A percentile compares a stretch with the other conserved stretches of the same genome.
These are phyloP conservation scores for Pterophyllum scalare DNA, from an alignment of 2,113 vertebrate species.

Conservation along the genomic window DNA sequence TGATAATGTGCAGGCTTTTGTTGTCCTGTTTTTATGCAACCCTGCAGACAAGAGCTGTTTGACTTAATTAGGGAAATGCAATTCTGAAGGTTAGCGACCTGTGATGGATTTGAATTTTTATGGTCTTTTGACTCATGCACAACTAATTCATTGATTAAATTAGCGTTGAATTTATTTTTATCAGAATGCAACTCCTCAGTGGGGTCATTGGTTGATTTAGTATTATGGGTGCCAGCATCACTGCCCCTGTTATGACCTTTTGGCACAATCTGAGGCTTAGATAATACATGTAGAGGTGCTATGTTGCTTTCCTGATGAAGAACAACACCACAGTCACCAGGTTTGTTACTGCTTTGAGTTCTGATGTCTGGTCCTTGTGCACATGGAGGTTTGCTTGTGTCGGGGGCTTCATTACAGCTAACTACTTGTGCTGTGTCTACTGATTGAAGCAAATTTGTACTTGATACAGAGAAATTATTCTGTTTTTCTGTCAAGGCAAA, in stretches of 20 bases:
- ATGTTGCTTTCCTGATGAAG: slow-evolving; percentile 21
- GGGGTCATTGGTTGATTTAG: background rate
- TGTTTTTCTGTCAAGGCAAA: slow-evolving; percentile 20
- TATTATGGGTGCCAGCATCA: background rate
- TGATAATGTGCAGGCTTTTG: slow-evolving; percentile 51
- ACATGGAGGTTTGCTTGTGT: background rate
- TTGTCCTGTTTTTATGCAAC: slow-evolving; percentile 55
- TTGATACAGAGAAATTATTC: slow-evolving; percentile 16
- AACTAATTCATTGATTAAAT: slow-evolving; percentile 41
- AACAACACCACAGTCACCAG: background rate
- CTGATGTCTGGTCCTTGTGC: slow-evolving; percentile 2
- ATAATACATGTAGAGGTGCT: background rate
- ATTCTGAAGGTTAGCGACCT: slow-evolving; percentile 61
- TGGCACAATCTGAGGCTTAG: slow-evolving; percentile 18
- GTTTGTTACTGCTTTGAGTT: slow-evolving; percentile 5
- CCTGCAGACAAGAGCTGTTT: slow-evolving; percentile 58
- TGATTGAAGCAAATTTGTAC: slow-evolving; percentile 36
- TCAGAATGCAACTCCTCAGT: background rate
- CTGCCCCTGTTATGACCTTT: slow-evolving; percentile 4
- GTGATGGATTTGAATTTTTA: slow-evolving; percentile 45
- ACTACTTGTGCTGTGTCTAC: slow-evolving; percentile 11
- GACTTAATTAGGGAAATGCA: slow-evolving; percentile 65
- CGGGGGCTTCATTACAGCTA: background rate
- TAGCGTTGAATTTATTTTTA: slow-evolving; percentile 35
- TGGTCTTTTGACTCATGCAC: slow-evolving; percentile 33